Evolutionary conservation across 2,797 vertebrate species (phyloP), one percentile per base, ranked within the genome.

Genomic region (Cyclopterus lumpus): DNA sequence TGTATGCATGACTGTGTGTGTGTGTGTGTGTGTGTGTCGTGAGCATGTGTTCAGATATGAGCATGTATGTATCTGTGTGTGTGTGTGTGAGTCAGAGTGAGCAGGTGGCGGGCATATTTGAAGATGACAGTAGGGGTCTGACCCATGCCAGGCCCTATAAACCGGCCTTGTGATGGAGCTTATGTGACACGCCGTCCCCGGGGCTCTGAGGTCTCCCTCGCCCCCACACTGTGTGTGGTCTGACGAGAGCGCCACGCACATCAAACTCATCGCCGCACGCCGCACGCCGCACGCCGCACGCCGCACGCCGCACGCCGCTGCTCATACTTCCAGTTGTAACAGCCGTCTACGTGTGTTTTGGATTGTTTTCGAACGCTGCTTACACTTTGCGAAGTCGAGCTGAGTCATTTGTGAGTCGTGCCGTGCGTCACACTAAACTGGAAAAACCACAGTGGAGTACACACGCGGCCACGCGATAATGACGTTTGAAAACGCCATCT

Each of bases 141-240:
- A 92, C 92, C 93, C 92, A 92, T 91, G 93, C 93, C 93, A 93
- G 83, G 89, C 89, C 92, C 93, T 93, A 94, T 95, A 93, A 94
- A 93, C 88, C 86, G 85, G 89, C 86, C 90, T 89, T 92, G 91
- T 92, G 81, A 92, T 94, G 91, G 93, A 94, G 90, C 91, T 92
- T 92, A 92, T 93, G 91, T 94, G 94, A 94, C 93, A 93, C 88
- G 79, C 86, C 81, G 73, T 93, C 91, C 91, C 89, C 57, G 71
- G 86, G 89, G 93, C 87, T 82, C 75, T 15, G 79, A 86, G 92
- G 88, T 89, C 88, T 89, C 72, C 84, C 75, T 80, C 80, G 85
- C 77, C 22, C 72, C 60, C 75, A 32, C 76, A 6, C 83, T 60
- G 87, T 73, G 85, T 88, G 87, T 79, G 87, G 84, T 88, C 75